Base-by-base conservation (phyloP, 2,888 invertebrate genomes). In the Orthosia cruda region DNA sequence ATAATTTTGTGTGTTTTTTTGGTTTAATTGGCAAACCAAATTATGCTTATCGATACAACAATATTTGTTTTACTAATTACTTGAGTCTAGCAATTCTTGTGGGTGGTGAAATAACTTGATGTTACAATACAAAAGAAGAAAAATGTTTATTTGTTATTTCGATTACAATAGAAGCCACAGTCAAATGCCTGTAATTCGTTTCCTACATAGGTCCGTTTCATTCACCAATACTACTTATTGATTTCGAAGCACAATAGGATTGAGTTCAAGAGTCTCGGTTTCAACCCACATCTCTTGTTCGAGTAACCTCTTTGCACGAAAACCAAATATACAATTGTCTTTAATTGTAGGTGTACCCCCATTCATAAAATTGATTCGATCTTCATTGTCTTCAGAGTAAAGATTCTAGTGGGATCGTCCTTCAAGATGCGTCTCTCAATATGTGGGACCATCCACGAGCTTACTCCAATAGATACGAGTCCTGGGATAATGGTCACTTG, bases 401-500 rank as follows among this genome's bases (percentile, higher is more conserved):
- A 93, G n/a, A n/a, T n/a, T n/a, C n/a, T n/a, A n/a, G n/a, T n/a
- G n/a, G n/a, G n/a, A n/a, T n/a, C n/a, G n/a, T n/a, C n/a, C 97
- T 98, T 65, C 97, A 97, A 92, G 98, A 98, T 88, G 97, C 97
- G 45, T 97, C 97, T 57, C 95, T 98, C 94, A 98, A 98, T 92
- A 97, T 98, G 90, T 98, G 98, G 98, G 97, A 98, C 80, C 98
- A 98, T 20, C 98, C 98, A 16, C 97, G 98, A 83, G 98, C 98
- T 13, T 98, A 98, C 91, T 98, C 97, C 90, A 99, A 98, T 96
- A 97, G 98, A 84, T 99, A 99, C 93, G 98, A 98, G 88, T 97
- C 98, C 69, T 98, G 98, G 98, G 98, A 96, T 89, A 95, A 93
- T 91, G 93, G 90, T 86, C 96, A 96, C 87, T 94, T 96, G 80